Evolutionary conservation across 2,888 invertebrate genomes (phyloP).

Genomic region (Drosophila mercatorum): DNA sequence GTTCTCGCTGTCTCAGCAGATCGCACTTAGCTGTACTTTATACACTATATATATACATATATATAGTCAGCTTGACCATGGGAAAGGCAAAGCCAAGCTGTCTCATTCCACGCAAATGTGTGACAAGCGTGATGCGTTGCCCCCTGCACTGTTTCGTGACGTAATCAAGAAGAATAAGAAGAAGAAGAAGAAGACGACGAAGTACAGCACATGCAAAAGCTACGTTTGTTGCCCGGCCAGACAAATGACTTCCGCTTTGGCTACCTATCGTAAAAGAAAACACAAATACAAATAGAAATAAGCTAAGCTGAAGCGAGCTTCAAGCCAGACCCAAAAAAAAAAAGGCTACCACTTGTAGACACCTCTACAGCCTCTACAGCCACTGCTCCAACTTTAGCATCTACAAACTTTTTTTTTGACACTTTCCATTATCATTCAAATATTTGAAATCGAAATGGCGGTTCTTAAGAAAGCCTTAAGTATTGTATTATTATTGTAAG

Average conservation of each 20-base stretch:
- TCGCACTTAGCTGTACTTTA: constrained; percentile 72
- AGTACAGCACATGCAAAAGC: constrained; percentile 53
- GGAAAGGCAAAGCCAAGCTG: constrained; percentile 46
- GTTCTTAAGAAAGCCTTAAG: constrained; percentile 25
- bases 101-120: constrained; percentile 46
- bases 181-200: background rate
- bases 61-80: constrained; percentile 63
- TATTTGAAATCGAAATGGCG: constrained; percentile 44
- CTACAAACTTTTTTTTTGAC: constrained; percentile 50
- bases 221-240: constrained; percentile 47
- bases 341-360: background rate
- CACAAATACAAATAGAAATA: constrained; percentile 8
- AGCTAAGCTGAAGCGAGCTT: background rate
- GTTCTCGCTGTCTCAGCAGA: constrained; percentile 70
- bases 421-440: constrained; percentile 68
- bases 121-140: constrained; percentile 36
- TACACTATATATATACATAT: constrained; percentile 34
- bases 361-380: constrained; percentile 9
- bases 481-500: constrained; percentile 54
- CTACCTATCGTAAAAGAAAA: constrained; percentile 60
- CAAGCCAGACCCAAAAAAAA: constrained; percentile 40
- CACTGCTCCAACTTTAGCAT: constrained; percentile 16
- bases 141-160: constrained; percentile 40
- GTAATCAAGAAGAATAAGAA: constrained; percentile 32
- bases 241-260: constrained; percentile 78